phyloP scores from a whole-genome alignment of 1,140 invertebrate species.

The Conus ventricosus region DNA sequence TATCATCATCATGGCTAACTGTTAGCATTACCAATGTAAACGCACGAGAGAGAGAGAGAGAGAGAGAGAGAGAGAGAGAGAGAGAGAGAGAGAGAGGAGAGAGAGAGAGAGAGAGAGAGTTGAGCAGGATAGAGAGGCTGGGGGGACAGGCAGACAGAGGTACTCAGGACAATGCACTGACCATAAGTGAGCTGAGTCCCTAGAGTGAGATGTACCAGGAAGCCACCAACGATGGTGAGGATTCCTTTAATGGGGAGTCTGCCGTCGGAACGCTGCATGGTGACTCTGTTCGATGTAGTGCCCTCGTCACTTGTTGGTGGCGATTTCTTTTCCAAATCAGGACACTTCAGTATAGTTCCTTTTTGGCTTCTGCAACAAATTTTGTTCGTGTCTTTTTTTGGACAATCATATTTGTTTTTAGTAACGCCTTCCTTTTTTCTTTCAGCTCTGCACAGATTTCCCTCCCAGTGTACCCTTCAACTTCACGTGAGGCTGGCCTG shows the following conservation, averaged over 20 bases:
- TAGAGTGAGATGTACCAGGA: conserved; percentile 19
- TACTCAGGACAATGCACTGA: neutral
- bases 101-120: neutral
- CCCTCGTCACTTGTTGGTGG: neutral
- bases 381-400: neutral
- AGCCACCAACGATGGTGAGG: conserved; percentile 24
- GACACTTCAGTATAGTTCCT: neutral
- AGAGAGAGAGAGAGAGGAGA: neutral
- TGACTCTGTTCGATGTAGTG: neutral
- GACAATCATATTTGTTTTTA: neutral
- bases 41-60: neutral
- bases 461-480: no score
- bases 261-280: neutral
- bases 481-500: neutral
- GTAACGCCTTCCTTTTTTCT: neutral
- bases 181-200: conserved; percentile 23
- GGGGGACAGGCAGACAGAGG: neutral
- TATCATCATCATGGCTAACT: neutral
- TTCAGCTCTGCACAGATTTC: neutral
- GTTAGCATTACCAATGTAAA: neutral
- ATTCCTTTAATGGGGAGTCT: conserved; percentile 13
- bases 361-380: neutral
- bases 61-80: neutral
- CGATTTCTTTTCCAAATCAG: no score
- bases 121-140: no score